Base-by-base conservation (phyloP, 1,140 invertebrate genomes). In the Galendromus occidentalis region DNA sequence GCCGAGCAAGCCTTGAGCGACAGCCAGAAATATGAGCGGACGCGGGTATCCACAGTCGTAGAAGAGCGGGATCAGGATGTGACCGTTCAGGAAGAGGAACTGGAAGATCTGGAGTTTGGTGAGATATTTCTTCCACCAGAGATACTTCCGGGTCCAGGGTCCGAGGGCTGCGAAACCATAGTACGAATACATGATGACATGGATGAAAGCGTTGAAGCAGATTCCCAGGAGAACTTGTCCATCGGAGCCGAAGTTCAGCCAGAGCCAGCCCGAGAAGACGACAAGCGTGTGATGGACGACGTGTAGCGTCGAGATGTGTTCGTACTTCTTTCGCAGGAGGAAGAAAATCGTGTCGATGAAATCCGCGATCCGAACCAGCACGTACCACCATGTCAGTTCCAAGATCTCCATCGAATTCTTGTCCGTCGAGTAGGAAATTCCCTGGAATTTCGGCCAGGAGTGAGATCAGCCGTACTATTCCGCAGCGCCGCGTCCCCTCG, bases 271-370 rank as follows among this genome's bases (percentile, higher is more conserved):
- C 7, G 85, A 87, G 76, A 91, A 85, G 14, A 90, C 90, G 90
- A 95, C 92, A 71, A 88, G 84, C 64, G 88, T 88, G 75, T 94
- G 91, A 75, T 94, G 91, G 71, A 93, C 91, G 65, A 94, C 89
- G 77, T 94, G 91, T 25, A 94, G 80, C 33, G 86, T 88, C n/a
- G 88, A 88, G 66, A 93, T 86, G 73, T 94, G 90, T 74, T 86
- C 84, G 74, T 84, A 86, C 80, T 94, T 94, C 77, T 91, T 91
- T 69, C 88, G 81, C 70, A 91, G 77, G 71, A 91, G 85, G 78
- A 91, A 91, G 81, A 91, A 92, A 69, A 59, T 17, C 22, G 51
- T 59, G 22, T 59, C 51, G 51, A 59, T 59, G 20, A 59, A 59
- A 33, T 59, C 51, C 1, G 33, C 25, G 12, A 59, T 59, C n/a